phyloP scores from a whole-genome alignment of 2,113 vertebrate species.

The Tinamus guttatus region DNA sequence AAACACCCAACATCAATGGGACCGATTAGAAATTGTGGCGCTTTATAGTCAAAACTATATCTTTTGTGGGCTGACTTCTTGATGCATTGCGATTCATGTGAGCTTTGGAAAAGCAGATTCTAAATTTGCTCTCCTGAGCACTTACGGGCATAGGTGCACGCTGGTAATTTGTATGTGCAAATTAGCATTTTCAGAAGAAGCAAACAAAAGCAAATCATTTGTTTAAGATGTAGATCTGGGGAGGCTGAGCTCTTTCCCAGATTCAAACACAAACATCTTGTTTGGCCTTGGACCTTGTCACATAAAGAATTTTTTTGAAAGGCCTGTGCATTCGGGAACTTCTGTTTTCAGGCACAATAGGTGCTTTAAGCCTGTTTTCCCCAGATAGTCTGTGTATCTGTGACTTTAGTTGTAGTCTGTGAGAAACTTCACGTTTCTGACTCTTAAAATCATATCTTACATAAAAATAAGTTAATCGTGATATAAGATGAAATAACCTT shows the following conservation, averaged over 20 bases:
- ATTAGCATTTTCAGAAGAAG: constrained; percentile 40
- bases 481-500: not conserved
- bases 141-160: not conserved
- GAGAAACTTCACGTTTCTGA: not conserved
- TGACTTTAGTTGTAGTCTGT: not conserved
- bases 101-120: constrained; percentile 15
- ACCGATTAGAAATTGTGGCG: constrained; percentile 50
- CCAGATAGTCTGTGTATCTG: not conserved
- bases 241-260: constrained; percentile 22
- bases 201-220: constrained; percentile 30
- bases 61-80: constrained; percentile 6
- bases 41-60: constrained; percentile 15
- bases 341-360: not conserved
- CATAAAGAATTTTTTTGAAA: not conserved
- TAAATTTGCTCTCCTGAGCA: not conserved
- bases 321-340: not conserved
- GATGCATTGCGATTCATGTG: not conserved
- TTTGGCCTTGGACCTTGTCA: constrained; percentile 36
- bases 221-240: constrained; percentile 16
- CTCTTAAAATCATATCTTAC: not conserved
- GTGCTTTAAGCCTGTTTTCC: not conserved
- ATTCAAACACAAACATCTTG: constrained; percentile 30
- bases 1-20: constrained; percentile 47
- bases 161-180: not conserved
- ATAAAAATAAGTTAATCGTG: not conserved